These are phyloP conservation scores for Spodoptera frugiperda DNA, from an alignment of 1,140 invertebrate genomes.

Conservation along the genomic window DNA sequence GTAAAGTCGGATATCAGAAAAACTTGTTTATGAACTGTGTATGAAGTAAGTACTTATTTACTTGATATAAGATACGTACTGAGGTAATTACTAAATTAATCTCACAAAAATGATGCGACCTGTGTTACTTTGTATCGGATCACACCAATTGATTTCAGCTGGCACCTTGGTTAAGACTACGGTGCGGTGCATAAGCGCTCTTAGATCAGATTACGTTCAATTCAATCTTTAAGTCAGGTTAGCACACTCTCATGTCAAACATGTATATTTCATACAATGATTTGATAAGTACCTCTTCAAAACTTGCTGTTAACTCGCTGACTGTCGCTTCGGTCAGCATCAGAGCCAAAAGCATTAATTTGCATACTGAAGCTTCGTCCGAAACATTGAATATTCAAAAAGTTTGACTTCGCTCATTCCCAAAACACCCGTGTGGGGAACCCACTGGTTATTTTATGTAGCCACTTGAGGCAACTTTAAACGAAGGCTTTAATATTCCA, in stretches of 20 bases:
- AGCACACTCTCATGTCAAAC: too few species aligned
- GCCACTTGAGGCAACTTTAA: conserved; percentile 17
- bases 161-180: too few species aligned
- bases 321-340: neutral
- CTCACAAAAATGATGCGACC: too few species aligned
- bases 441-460: conserved; percentile 23
- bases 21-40: conserved; percentile 20
- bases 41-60: neutral
- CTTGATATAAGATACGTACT: too few species aligned
- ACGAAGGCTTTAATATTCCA: conserved; percentile 25
- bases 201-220: too few species aligned
- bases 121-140: too few species aligned
- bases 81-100: too few species aligned
- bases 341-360: conserved; percentile 28
- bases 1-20: neutral
- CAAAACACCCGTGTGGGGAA: conserved; percentile 8
- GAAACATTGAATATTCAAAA: conserved; percentile 37
- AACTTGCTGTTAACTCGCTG: neutral
- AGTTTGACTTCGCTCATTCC: neutral
- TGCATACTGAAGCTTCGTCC: conserved; percentile 33
- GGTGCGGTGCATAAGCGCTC: too few species aligned
- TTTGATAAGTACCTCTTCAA: neutral
- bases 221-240: too few species aligned
- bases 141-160: too few species aligned
- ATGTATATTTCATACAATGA: too few species aligned